Conservation (phyloP, 2,797 vertebrate genomes). For the Capromys pilorides region DNA sequence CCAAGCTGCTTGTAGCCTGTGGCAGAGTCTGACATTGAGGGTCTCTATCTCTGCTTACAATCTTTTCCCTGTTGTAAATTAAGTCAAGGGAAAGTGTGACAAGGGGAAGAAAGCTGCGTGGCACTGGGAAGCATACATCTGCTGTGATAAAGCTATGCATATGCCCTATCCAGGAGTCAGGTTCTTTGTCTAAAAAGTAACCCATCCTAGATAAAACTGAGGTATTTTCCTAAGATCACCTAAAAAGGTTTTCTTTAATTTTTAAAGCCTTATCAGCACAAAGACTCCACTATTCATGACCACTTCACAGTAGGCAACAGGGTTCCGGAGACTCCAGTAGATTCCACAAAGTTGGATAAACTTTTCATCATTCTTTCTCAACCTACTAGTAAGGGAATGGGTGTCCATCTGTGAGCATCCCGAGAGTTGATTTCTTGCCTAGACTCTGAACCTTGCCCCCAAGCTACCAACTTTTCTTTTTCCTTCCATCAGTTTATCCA, state of each 20-base stretch:
- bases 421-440: background rate
- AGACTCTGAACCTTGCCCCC: background rate
- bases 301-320: background rate
- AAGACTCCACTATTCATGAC: background rate
- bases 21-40: background rate
- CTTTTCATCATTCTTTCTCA: background rate
- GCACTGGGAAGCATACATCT: background rate
- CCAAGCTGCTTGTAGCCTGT: background rate
- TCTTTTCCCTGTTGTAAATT: background rate
- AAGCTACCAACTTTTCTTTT: background rate
- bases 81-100: background rate
- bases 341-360: background rate
- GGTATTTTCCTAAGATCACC: background rate
- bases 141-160: background rate
- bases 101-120: background rate
- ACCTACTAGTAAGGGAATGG: background rate
- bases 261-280: background rate
- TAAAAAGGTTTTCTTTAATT: background rate
- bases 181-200: conserved; percentile 33
- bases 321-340: background rate
- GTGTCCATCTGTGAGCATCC: background rate
- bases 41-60: background rate
- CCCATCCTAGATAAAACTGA: background rate
- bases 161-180: background rate
- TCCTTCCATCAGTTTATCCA: background rate